Evolutionary conservation across 2,113 vertebrate genomes (phyloP).

Genomic region (Scartelaos histophorus): DNA sequence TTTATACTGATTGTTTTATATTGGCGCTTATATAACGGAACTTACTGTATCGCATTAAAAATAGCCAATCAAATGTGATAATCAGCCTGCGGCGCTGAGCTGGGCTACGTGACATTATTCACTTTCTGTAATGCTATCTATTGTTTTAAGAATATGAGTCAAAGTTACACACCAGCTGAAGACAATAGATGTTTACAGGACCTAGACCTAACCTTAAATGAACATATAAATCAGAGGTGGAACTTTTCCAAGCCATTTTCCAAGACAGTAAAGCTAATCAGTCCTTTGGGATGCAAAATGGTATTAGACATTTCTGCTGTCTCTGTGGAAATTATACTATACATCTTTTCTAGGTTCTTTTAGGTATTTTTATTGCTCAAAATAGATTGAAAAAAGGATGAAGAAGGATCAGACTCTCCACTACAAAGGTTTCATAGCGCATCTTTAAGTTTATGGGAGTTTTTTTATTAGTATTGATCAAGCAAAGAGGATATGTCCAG

Average conservation of each 20-base stretch:
- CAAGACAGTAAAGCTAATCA: too few relatives aligned
- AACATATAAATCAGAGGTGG: background rate
- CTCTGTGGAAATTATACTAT: too few relatives aligned
- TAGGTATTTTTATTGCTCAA: too few relatives aligned
- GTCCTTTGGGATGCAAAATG: too few relatives aligned
- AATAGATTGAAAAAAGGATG: too few relatives aligned
- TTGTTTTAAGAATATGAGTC: slow-evolving; percentile 56
- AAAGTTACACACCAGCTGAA: slow-evolving; percentile 33
- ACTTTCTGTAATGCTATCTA: slow-evolving; percentile 35
- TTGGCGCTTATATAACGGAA: slow-evolving; percentile 43
- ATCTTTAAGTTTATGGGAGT: background rate
- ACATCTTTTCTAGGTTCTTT: too few relatives aligned
- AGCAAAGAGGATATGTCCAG: background rate
- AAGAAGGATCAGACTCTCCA: too few relatives aligned
- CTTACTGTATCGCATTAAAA: slow-evolving; percentile 27
- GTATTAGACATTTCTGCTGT: too few relatives aligned
- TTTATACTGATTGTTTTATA: slow-evolving; percentile 27
- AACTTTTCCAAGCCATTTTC: background rate
- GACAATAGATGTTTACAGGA: slow-evolving; percentile 29
- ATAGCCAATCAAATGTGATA: slow-evolving; percentile 41
- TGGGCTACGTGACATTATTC: slow-evolving; percentile 62
- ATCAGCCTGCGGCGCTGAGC: slow-evolving; percentile 23
- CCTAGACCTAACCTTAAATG: background rate
- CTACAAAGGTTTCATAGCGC: too few relatives aligned
- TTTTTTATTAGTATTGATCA: background rate